These are phyloP conservation scores for Conger conger DNA, from an alignment of 2,113 vertebrate genomes.

Conservation along the genomic window DNA sequence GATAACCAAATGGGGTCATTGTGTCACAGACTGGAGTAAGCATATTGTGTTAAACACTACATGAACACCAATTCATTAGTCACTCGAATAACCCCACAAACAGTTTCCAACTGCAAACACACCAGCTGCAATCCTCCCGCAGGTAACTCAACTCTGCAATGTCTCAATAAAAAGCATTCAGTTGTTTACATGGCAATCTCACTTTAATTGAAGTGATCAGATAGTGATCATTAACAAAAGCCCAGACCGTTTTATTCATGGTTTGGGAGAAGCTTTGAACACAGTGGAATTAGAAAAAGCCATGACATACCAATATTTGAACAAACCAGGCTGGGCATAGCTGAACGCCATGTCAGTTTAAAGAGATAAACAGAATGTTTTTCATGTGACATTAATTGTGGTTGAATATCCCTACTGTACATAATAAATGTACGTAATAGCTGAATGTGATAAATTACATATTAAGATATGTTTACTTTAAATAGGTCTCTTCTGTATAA, in stretches of 20 bases:
- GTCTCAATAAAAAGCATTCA: background rate
- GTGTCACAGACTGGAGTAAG: background rate
- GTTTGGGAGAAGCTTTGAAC: background rate
- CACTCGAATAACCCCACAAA: background rate
- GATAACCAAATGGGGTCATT: background rate
- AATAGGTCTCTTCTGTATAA: background rate
- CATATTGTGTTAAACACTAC: background rate
- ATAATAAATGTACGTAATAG: no score
- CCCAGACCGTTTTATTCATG: background rate
- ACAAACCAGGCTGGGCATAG: background rate
- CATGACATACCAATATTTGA: background rate
- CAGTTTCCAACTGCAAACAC: background rate
- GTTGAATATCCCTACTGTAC: background rate
- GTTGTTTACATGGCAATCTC: background rate
- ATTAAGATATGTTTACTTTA: background rate
- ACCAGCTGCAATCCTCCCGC: background rate
- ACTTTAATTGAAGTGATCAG: slow-evolving; percentile 13
- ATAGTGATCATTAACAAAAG: slow-evolving; percentile 18
- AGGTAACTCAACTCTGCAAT: background rate
- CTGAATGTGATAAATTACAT: background rate
- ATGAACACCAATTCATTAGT: background rate
- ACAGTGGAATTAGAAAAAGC: background rate
- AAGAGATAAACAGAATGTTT: background rate
- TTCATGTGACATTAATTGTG: background rate
- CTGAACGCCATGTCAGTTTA: background rate